Base-by-base conservation (phyloP, 1,140 invertebrate species). In the Heliconius hewitsoni region DNA sequence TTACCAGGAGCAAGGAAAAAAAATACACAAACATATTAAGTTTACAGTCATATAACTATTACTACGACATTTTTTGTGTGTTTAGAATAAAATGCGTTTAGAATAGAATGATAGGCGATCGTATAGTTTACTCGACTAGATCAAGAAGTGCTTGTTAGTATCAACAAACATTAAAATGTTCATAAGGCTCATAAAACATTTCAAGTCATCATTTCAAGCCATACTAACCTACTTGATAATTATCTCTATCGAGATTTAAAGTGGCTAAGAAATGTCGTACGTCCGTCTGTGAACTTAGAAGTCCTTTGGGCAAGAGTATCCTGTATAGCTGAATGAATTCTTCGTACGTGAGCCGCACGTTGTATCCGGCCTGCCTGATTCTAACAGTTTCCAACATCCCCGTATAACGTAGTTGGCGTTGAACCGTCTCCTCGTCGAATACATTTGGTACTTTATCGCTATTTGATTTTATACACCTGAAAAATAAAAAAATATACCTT, bases 371-470 rank as follows among this genome's bases (percentile, higher is more conserved):
- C 90, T 99, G 98, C 73, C 98, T 95, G 74, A 99, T 99, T 86
- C 98, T 95, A 0, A 99, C 98, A 0, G 98, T 99, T 91, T 99
- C 98, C 82, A 99, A 89, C 98, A 99, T 99, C 73, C 98, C 98
- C 0, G 98, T 99, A 93, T 99, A 99, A 2, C 97, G 94, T 46
- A 97, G 91, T 80, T 98, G 98, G 71, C 98, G 95, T 85, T 98
- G 97, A n/a, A 99, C 98, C 1, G 98, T 98, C 78, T 98, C 98
- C 84, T 99, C 98, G 91, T 99, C 98, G 95, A 99, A 99, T 80
- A 96, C 96, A 91, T 98, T 98, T 1, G 98, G 96, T 81, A 97
- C 96, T 95, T 99, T 99, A 73, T 98, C 97, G 74, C 96, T 96
- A 92, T 99, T 99, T 42, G 98, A 98, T 92, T 99, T 99, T 85